Conservation (phyloP, 2,797 vertebrate genomes). For the Anguilla pacifica region DNA sequence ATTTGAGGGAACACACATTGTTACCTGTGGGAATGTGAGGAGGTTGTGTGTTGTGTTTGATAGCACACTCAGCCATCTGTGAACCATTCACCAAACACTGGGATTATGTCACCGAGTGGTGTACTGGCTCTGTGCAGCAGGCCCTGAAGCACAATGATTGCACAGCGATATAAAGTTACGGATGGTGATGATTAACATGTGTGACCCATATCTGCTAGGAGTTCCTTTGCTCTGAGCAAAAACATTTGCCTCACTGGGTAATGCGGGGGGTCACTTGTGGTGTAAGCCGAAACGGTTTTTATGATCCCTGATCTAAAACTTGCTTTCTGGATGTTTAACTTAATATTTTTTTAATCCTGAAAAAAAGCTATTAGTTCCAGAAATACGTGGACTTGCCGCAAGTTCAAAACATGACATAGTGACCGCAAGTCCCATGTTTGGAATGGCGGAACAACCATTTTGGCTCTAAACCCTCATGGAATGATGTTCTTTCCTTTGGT, state of each 20-base stretch:
- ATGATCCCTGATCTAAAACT: background rate
- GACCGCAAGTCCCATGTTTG: background rate
- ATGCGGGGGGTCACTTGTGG: background rate
- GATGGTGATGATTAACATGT: constrained; percentile 21
- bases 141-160: constrained; percentile 2
- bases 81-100: constrained; percentile 9
- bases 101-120: constrained; percentile 26
- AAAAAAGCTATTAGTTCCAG: background rate
- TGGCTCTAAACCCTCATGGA: background rate
- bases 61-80: constrained; percentile 15
- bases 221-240: constrained; percentile 9
- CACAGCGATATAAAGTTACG: constrained; percentile 17
- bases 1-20: background rate
- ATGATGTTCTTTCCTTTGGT: background rate
- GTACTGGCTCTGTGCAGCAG: background rate
- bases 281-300: background rate
- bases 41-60: constrained; percentile 11
- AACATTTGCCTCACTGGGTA: background rate
- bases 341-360: background rate
- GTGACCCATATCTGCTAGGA: constrained; percentile 25
- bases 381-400: background rate
- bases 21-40: background rate
- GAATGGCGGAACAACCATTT: background rate
- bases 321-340: background rate
- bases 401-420: background rate